A percentile compares a stretch with the other conserved stretches of the same genome.
phyloP scores from a whole-genome alignment of 92 coral and sea anemone genomes.

The Plumapathes pennacea region DNA sequence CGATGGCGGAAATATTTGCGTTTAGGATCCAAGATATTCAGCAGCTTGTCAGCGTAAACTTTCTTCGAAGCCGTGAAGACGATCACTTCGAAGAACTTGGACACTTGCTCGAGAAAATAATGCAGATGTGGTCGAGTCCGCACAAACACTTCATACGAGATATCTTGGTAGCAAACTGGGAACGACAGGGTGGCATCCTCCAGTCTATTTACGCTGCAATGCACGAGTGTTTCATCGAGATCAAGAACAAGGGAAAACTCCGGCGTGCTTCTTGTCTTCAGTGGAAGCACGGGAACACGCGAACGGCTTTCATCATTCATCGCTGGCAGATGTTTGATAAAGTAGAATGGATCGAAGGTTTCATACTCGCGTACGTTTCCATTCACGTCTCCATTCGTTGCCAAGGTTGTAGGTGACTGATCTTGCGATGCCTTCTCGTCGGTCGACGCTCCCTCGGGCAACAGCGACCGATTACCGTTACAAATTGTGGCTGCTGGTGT shows the following conservation, averaged over 20 bases:
- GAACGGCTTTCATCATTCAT: slow-evolving; percentile 74
- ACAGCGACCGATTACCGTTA: no score
- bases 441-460: slow-evolving; percentile 34
- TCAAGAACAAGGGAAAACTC: slow-evolving; percentile 95
- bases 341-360: slow-evolving; percentile 92
- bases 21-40: slow-evolving; percentile 95
- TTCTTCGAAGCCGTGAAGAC: slow-evolving; percentile 97
- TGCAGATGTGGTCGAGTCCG: slow-evolving; percentile 95
- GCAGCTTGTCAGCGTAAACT: slow-evolving; percentile 95
- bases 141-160: slow-evolving; percentile 96
- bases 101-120: slow-evolving; percentile 86
- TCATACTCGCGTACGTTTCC: slow-evolving; percentile 96
- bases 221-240: slow-evolving; percentile 96
- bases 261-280: slow-evolving; percentile 96
- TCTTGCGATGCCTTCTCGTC: slow-evolving; percentile 23
- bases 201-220: slow-evolving; percentile 95
- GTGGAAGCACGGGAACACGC: slow-evolving; percentile 90
- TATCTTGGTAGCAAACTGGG: slow-evolving; percentile 95
- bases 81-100: slow-evolving; percentile 90
- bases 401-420: slow-evolving; percentile 32
- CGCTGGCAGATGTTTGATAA: slow-evolving; percentile 79
- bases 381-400: slow-evolving; percentile 83
- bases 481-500: slow-evolving; percentile 58
- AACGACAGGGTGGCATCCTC: slow-evolving; percentile 97
- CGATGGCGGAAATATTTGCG: slow-evolving; percentile 93